Base-by-base conservation (phyloP, 2,797 vertebrate species). In the Oryzias dopingdopingensis region DNA sequence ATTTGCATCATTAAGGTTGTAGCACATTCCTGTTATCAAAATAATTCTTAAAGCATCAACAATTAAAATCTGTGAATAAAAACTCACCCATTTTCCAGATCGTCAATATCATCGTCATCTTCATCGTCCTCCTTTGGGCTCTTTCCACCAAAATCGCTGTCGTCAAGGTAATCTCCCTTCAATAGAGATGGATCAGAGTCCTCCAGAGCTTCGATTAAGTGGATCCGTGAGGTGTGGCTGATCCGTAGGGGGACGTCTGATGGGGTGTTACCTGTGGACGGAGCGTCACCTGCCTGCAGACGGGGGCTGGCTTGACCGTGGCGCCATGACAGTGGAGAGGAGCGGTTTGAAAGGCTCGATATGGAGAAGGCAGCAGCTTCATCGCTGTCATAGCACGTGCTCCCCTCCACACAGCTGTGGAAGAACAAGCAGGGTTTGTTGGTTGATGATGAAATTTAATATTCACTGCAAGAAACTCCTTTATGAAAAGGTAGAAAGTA, bases 301-400 rank as follows among this genome's bases (percentile, higher is more conserved):
- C 96, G 92, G 0, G 96, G 96, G 72, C 96, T 98, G 4, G 96
- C 94, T 81, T 98, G 96, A 54, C 96, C 96, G 0, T 96, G 95
- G 58, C 94, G 95, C 96, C 96, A 97, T 2, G 95, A 97, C 42
- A 98, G 80, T 0, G 95, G 96, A 0, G 96, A 98, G 0, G 96
- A 98, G 73, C 95, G 94, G 75, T 96, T 98, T 47, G 96, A 98
- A 12, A 95, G 80, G 67, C 95, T 97, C 81, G 95, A 95, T 42
- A 97, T 80, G 2, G 96, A 96, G 68, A 93, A 94, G 0, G 94
- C 85, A 49, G 96, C 96, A 58, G 95, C 93, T 18, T 98, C 96
- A 0, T 98, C 95, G 0, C 95, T 96, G 89, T 98, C 96, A 0
- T 97, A 97, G 88, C 94, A 95, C 65, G 81, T 71, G 43, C 85